Conservation (phyloP, 2,113 vertebrate genomes). For the Noturus placidus region DNA sequence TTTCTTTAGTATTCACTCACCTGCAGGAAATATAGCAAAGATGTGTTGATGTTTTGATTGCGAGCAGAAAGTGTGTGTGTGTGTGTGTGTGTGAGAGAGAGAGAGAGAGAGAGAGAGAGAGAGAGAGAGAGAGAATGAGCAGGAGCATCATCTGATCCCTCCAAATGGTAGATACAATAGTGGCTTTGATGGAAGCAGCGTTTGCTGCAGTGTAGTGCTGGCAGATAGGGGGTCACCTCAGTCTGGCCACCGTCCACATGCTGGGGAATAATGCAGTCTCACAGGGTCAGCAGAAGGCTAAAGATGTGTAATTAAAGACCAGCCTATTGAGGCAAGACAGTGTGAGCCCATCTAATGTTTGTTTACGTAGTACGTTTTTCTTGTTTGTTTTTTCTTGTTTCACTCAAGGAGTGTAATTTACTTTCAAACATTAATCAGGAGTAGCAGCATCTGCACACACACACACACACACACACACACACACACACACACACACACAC, state of each 20-base stretch:
- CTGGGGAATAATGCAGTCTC: slow-evolving; percentile 42
- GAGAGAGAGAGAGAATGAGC: neutral
- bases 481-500: slow-evolving; percentile 35
- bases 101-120: neutral
- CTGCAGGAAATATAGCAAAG: slow-evolving; percentile 3
- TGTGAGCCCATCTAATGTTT: slow-evolving; percentile 19
- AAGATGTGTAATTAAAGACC: slow-evolving; percentile 47
- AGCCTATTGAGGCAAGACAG: slow-evolving; percentile 13
- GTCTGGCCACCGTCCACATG: slow-evolving; percentile 33
- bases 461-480: slow-evolving; percentile 33
- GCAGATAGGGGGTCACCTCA: slow-evolving; percentile 45
- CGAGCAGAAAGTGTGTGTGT: neutral
- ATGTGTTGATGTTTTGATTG: slow-evolving; percentile 13
- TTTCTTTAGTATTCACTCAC: slow-evolving; percentile 6
- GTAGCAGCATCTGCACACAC: slow-evolving; percentile 10
- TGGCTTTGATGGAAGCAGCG: slow-evolving; percentile 39
- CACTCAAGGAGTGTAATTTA: slow-evolving; percentile 1
- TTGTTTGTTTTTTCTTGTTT: slow-evolving; percentile 2
- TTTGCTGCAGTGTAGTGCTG: slow-evolving; percentile 33
- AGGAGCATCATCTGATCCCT: slow-evolving; percentile 38
- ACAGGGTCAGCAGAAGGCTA: slow-evolving; percentile 49
- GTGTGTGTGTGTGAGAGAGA: neutral
- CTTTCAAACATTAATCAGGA: slow-evolving; percentile 38
- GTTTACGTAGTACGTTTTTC: slow-evolving; percentile 19
- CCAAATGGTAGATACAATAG: slow-evolving; percentile 39